Evolutionary conservation across 1,140 invertebrate species (phyloP).

Genomic region (Monochamus saltuarius): DNA sequence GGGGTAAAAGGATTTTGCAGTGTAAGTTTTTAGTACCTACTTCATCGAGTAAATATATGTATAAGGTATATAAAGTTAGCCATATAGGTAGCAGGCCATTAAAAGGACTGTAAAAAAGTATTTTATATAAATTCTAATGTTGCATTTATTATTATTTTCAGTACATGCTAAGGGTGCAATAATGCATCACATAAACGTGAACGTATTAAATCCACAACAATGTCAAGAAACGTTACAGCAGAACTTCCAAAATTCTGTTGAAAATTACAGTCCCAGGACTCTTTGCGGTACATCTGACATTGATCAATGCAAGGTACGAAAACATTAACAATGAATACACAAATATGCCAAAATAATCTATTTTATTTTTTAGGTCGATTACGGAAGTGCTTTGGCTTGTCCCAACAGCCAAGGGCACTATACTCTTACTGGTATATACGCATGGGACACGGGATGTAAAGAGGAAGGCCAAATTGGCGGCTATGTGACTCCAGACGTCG

Average conservation of each 20-base stretch:
- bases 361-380: conserved; percentile 64
- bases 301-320: conserved; percentile 55
- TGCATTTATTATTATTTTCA: no score
- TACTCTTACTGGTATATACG: conserved; percentile 72
- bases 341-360: no score
- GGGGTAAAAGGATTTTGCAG: conserved; percentile 77
- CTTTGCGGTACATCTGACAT: conserved; percentile 42
- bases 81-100: no score
- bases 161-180: conserved; percentile 70
- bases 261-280: conserved; percentile 55
- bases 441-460: conserved; percentile 67
- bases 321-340: conserved; percentile 8
- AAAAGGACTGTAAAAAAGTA: no score
- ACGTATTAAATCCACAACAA: conserved; percentile 60
- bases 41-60: no score
- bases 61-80: no score
- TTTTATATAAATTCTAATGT: no score
- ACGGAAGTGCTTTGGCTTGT: conserved; percentile 76
- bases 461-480: conserved; percentile 47
- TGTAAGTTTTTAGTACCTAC: conserved; percentile 63
- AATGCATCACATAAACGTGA: conserved; percentile 71
- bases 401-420: conserved; percentile 67
- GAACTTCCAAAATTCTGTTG: conserved; percentile 55
- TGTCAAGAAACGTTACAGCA: conserved; percentile 60
- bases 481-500: conserved; percentile 44